phyloP scores from a whole-genome alignment of 1,140 invertebrate species.

The Octopus sinensis region DNA sequence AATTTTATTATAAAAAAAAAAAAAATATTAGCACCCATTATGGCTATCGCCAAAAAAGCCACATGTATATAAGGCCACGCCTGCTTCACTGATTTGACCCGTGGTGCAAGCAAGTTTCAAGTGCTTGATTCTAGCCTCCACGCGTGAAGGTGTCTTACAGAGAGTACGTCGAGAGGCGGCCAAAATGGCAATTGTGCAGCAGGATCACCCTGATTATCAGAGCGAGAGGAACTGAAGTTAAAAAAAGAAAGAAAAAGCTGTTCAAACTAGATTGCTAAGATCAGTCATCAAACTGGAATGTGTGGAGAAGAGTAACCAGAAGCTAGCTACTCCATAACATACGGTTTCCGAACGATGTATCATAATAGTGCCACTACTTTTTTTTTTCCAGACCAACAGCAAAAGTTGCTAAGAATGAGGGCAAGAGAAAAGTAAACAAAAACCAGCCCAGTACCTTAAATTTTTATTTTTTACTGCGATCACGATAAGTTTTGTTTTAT shows the following conservation, averaged over 20 bases:
- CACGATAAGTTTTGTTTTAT: neutral
- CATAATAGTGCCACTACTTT: too few relatives aligned
- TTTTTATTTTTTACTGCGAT: neutral
- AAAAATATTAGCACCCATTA: slow-evolving; percentile 1
- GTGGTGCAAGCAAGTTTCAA: slow-evolving; percentile 3
- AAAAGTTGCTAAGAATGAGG: neutral
- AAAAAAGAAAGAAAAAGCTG: too few relatives aligned
- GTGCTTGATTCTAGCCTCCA: neutral
- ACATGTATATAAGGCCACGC: neutral
- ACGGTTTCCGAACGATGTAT: too few relatives aligned
- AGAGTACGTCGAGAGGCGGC: neutral
- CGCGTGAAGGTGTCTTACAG: neutral
- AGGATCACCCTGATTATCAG: neutral
- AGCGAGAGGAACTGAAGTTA: neutral
- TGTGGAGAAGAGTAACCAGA: too few relatives aligned
- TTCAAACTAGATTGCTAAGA: too few relatives aligned
- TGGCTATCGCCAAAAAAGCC: neutral
- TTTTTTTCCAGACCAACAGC: neutral
- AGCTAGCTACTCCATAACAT: too few relatives aligned
- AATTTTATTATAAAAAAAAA: neutral
- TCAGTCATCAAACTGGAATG: too few relatives aligned
- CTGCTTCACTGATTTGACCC: neutral
- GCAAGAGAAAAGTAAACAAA: neutral
- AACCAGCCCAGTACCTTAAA: neutral
- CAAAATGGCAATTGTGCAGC: neutral